Conservation (phyloP, 1,140 invertebrate species). For the Bombus pyrosoma region DNA sequence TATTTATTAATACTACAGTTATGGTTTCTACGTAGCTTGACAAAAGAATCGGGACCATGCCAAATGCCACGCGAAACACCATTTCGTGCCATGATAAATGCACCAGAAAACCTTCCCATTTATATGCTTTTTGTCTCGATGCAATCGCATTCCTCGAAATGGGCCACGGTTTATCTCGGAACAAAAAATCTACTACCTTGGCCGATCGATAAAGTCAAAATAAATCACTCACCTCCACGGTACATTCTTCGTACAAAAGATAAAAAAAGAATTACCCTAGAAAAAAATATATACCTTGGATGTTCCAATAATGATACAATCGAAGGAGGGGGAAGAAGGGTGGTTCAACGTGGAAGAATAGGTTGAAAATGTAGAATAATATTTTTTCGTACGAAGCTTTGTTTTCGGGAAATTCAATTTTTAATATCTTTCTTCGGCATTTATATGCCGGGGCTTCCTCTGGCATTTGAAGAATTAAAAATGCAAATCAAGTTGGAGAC, state of each 20-base stretch:
- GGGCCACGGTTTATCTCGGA: constrained; percentile 3
- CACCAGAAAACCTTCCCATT: background rate
- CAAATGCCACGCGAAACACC: constrained; percentile 5
- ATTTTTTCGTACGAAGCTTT: background rate
- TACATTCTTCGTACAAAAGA: background rate
- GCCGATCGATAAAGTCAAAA: background rate
- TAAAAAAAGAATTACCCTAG: background rate
- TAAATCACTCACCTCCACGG: background rate
- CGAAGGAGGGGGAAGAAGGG: background rate
- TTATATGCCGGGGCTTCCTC: too few species aligned
- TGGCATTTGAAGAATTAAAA: too few species aligned
- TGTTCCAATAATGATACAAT: background rate
- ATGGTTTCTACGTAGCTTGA: background rate
- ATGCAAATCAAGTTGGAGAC: too few species aligned
- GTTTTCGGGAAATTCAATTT: too few species aligned
- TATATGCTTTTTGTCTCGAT: constrained; percentile 2
- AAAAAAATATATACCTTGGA: background rate
- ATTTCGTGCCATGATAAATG: background rate
- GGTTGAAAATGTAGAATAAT: background rate
- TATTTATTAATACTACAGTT: background rate
- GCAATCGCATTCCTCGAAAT: background rate
- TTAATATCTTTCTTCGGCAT: too few species aligned
- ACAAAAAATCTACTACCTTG: background rate
- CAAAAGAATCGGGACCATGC: constrained; percentile 11
- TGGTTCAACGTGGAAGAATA: background rate